Conservation (phyloP, 2,113 vertebrate species). For the Sinocyclocheilus anshuiensis region DNA sequence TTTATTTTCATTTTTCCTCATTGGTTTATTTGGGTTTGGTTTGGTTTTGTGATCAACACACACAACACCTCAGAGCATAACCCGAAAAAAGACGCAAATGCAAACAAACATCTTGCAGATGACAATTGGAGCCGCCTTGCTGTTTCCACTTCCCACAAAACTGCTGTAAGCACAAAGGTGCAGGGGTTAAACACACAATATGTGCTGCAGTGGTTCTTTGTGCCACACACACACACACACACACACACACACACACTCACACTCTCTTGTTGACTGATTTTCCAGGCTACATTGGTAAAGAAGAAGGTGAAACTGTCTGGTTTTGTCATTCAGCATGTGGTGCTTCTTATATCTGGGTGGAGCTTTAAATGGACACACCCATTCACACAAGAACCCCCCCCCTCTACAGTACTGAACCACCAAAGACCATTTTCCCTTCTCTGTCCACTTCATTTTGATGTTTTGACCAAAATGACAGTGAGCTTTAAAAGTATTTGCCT, state of each 20-base stretch:
- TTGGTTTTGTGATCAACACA: conserved; percentile 65
- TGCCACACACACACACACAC: conserved; percentile 54
- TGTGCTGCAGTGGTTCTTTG: conserved; percentile 34
- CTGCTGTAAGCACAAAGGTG: conserved; percentile 58
- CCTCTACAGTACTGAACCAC: conserved; percentile 76
- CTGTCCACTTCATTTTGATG: conserved; percentile 3
- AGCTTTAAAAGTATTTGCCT: conserved; percentile 47
- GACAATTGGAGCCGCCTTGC: conserved; percentile 37
- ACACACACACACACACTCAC: conserved; percentile 6
- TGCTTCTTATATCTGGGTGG: conserved; percentile 61
- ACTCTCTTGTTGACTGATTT: conserved; percentile 69
- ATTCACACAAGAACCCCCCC: not conserved
- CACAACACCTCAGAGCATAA: conserved; percentile 55
- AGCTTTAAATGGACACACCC: conserved; percentile 66
- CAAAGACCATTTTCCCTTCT: conserved; percentile 70
- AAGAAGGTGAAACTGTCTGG: conserved; percentile 68
- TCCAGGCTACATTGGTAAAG: conserved; percentile 74
- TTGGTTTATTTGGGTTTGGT: conserved; percentile 70
- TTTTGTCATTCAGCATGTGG: conserved; percentile 73
- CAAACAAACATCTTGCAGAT: conserved; percentile 47
- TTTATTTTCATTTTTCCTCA: conserved; percentile 46
- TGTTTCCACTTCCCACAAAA: conserved; percentile 46
- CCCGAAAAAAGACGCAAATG: conserved; percentile 16
- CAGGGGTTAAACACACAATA: conserved; percentile 48
- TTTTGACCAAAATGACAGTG: conserved; percentile 48